Conservation (phyloP, 2,113 vertebrate species). For the Trematocara stigmaticum region DNA sequence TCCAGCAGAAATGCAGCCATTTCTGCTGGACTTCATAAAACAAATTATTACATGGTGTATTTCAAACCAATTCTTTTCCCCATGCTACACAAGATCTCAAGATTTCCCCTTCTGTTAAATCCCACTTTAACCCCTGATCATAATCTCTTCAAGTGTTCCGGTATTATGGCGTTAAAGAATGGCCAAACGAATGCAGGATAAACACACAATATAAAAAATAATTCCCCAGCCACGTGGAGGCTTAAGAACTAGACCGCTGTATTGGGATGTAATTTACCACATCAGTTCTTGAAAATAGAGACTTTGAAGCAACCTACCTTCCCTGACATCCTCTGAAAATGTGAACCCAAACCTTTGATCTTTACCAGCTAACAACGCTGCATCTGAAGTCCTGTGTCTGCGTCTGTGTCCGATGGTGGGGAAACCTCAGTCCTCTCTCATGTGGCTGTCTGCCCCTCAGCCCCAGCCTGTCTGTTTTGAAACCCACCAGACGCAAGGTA, state of each 20-base stretch:
- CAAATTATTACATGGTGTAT: neutral
- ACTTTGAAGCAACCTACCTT: neutral
- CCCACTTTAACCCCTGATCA: neutral
- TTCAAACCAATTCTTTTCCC: neutral
- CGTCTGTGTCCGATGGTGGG: neutral
- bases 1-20: neutral
- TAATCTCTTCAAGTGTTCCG: neutral
- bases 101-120: neutral
- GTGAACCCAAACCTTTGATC: neutral
- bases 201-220: neutral
- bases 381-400: neutral
- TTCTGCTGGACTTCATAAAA: neutral
- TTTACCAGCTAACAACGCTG: neutral
- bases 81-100: neutral
- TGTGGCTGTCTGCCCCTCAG: conserved; percentile 41
- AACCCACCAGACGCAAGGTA: neutral
- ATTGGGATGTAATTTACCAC: neutral
- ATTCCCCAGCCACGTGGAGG: neutral
- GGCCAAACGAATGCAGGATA: neutral
- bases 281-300: neutral
- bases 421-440: conserved; percentile 19
- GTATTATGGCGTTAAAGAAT: neutral
- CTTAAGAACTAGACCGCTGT: neutral
- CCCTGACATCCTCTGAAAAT: neutral
- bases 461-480: conserved; percentile 23